Evolutionary conservation across 1,140 invertebrate species (phyloP).

Genomic region (Whitmania pigra): DNA sequence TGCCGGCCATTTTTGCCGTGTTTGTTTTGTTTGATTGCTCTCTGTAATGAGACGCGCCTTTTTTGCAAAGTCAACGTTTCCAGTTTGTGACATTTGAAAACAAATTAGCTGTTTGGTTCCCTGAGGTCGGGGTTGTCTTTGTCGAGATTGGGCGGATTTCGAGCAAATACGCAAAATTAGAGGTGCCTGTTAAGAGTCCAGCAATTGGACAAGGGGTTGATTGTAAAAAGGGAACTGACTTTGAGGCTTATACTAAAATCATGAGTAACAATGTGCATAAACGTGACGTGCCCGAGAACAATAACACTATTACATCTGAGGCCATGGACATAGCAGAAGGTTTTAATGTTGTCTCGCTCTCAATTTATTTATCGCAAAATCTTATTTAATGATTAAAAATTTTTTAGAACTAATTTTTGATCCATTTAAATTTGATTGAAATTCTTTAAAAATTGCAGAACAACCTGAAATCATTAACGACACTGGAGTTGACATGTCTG

Average conservation of each 20-base stretch:
- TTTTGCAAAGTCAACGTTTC: too few relatives aligned
- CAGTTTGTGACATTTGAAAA: too few relatives aligned
- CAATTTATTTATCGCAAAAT: not conserved
- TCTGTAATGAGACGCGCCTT: too few relatives aligned
- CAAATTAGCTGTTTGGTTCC: too few relatives aligned
- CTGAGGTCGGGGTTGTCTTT: constrained; percentile 4
- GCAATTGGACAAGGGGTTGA: not conserved
- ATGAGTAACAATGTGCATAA: constrained; percentile 6
- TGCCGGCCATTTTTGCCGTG: too few relatives aligned
- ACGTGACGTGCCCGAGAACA: not conserved
- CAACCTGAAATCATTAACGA: constrained; percentile 40
- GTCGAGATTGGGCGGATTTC: constrained; percentile 21
- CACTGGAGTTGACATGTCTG: constrained; percentile 26
- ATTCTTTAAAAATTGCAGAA: constrained; percentile 37
- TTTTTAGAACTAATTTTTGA: too few relatives aligned
- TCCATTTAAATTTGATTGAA: constrained; percentile 11
- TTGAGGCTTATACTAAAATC: not conserved
- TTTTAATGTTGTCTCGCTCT: not conserved
- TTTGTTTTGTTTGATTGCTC: too few relatives aligned
- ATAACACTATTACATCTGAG: not conserved
- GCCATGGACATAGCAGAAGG: constrained; percentile 4
- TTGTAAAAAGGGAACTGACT: not conserved
- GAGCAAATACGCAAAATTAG: constrained; percentile 16
- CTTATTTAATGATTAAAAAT: not conserved
- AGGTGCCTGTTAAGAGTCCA: constrained; percentile 10